Base-by-base conservation (phyloP, 30 jellyfish, hydroid and myxozoan genomes). In the Aurelia coerulea region DNA sequence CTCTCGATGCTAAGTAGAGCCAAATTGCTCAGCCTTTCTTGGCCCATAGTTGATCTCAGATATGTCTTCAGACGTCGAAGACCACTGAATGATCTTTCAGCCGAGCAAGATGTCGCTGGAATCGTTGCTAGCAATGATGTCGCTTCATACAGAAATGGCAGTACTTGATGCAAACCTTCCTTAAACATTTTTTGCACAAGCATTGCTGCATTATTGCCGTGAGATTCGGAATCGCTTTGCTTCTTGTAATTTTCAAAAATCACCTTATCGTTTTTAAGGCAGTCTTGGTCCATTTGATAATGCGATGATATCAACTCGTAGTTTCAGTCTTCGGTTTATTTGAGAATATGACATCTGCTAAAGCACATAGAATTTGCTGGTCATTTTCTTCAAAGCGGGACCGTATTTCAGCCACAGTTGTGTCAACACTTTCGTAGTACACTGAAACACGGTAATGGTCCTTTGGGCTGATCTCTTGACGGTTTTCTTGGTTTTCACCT, bases 41-140 rank as follows among this genome's bases (percentile, higher is more conserved):
- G 49, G 5, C 49, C 49, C 49, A 84, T 84, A 39, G 88, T 84
- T 60, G 89, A 58, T 39, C 72, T 71, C 60, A 84, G 88, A 41
- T 84, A 72, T 12, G 93, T 70, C 41, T 71, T 84, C 56, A 84
- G 69, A 37, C 88, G 70, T 84, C 93, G 81, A 37, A 71, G 80
- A 56, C 88, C 68, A 73, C 80, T 71, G 80, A 84, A 52, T 52
- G 93, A 84, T 73, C 93, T 72, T 73, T 73, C 88, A 4, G 86
- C 75, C 31, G 85, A 82, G 76, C 77, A 67, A 69, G 76, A 82
- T 62, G 90, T 79, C 10, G 90, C 90, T 50, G 83, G 90, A 35
- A 65, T 66, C 90, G 81, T 66, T 66, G 90, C 90, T 35, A 79
- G 71, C 81, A 82, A n/a, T 13, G 77, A 29, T 67, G 86, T 60